Conservation (phyloP, 2,888 invertebrate genomes). For the Beris chalybata region DNA sequence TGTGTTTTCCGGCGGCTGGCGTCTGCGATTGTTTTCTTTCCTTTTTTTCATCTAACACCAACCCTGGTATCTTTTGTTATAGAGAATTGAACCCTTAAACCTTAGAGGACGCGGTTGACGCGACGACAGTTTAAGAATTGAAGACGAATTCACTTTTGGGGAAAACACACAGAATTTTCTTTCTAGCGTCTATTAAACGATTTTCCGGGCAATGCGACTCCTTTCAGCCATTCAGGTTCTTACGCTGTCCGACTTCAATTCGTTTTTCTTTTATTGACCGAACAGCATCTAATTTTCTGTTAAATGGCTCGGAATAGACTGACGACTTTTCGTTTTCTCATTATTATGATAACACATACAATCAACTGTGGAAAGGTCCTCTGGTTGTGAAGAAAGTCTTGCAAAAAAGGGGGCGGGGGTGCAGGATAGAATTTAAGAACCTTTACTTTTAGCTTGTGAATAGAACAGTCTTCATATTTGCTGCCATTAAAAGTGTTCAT, state of each 20-base stretch:
- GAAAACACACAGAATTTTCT: neutral
- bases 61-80: no score
- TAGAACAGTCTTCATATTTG: no score
- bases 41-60: no score
- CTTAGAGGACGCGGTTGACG: no score
- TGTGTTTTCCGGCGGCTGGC: neutral
- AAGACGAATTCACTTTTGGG: neutral
- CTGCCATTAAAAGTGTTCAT: no score
- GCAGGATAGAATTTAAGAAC: no score
- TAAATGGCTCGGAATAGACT: slow-evolving; percentile 26
- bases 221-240: neutral
- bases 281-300: slow-evolving; percentile 20
- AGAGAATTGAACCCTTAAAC: no score
- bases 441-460: no score
- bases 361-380: no score
- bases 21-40: no score
- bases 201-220: slow-evolving; percentile 17
- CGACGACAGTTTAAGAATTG: neutral
- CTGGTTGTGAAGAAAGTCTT: no score
- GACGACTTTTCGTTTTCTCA: slow-evolving; percentile 26
- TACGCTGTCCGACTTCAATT: slow-evolving; percentile 2
- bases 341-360: slow-evolving; percentile 4
- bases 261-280: slow-evolving; percentile 10
- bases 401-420: no score
- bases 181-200: slow-evolving; percentile 3